These are phyloP conservation scores for Clinocottus analis DNA, from an alignment of 2,113 vertebrate species.

Conservation along the genomic window DNA sequence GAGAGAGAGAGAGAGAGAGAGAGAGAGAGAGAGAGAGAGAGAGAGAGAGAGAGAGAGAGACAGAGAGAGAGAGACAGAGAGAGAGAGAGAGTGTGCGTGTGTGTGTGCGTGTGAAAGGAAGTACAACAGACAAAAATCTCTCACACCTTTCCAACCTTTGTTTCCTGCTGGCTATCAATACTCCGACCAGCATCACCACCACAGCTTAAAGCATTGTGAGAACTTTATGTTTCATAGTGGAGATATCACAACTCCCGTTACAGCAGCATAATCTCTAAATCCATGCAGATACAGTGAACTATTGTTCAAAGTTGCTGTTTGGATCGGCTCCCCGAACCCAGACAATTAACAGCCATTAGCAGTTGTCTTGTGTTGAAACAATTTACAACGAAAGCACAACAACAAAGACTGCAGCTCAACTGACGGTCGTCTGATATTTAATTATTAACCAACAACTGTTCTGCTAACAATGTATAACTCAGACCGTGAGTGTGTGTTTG, in stretches of 20 bases:
- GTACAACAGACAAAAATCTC: constrained; percentile 18
- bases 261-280: constrained; percentile 53
- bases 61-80: no score
- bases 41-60: no score
- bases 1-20: no score
- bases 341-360: constrained; percentile 22
- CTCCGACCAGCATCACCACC: not conserved
- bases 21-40: no score
- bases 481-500: constrained; percentile 6
- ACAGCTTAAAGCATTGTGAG: constrained; percentile 29
- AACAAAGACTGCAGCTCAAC: constrained; percentile 56
- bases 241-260: constrained; percentile 45
- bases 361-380: constrained; percentile 17
- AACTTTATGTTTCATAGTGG: constrained; percentile 15
- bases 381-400: constrained; percentile 30
- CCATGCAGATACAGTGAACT: constrained; percentile 39
- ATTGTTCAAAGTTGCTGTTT: constrained; percentile 48
- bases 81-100: no score
- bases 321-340: constrained; percentile 30
- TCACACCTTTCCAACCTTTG: constrained; percentile 12
- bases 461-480: constrained; percentile 2
- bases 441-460: constrained; percentile 62
- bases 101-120: constrained; percentile 6
- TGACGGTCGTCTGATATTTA: constrained; percentile 9
- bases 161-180: constrained; percentile 24